These are phyloP conservation scores for Drosophila colorata DNA, from an alignment of 2,888 invertebrate genomes.

Conservation along the genomic window DNA sequence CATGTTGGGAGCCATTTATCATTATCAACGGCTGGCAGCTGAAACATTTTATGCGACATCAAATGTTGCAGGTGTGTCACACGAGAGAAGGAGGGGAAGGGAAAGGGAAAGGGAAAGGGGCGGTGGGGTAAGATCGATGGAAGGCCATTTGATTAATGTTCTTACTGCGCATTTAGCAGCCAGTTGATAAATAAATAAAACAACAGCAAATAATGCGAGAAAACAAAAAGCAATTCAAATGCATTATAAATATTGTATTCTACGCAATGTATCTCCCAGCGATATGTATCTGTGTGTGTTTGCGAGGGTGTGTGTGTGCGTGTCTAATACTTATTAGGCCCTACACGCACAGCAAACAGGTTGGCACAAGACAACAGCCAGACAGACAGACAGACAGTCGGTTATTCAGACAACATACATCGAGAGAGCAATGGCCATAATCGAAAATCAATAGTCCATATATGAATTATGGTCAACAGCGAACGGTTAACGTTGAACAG, in stretches of 20 bases:
- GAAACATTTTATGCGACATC: slow-evolving; percentile 66
- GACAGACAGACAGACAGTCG: slow-evolving; percentile 6
- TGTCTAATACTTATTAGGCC: slow-evolving; percentile 50
- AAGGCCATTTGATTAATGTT: slow-evolving; percentile 59
- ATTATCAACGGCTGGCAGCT: slow-evolving; percentile 68
- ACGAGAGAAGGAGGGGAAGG: neutral
- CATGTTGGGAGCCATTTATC: slow-evolving; percentile 62
- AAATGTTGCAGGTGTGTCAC: slow-evolving; percentile 57
- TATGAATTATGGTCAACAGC: slow-evolving; percentile 53
- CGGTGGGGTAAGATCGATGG: slow-evolving; percentile 39
- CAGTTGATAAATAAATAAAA: slow-evolving; percentile 50
- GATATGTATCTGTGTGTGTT: slow-evolving; percentile 2
- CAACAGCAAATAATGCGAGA: slow-evolving; percentile 46
- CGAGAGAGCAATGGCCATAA: slow-evolving; percentile 58
- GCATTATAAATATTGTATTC: slow-evolving; percentile 70
- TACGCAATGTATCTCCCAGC: slow-evolving; percentile 30
- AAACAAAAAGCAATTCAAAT: slow-evolving; percentile 52
- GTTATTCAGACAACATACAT: slow-evolving; percentile 9
- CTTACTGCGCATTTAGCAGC: slow-evolving; percentile 50
- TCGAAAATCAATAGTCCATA: slow-evolving; percentile 73
- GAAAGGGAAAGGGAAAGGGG: neutral
- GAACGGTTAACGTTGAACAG: slow-evolving; percentile 27
- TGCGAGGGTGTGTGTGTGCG: slow-evolving; percentile 21
- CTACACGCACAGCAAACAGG: slow-evolving; percentile 72
- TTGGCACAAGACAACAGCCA: slow-evolving; percentile 43